A percentile compares a stretch with the other conserved stretches of the same genome.
These are phyloP conservation scores for Strix aluco DNA, from an alignment of 2,113 vertebrate species.

Conservation along the genomic window DNA sequence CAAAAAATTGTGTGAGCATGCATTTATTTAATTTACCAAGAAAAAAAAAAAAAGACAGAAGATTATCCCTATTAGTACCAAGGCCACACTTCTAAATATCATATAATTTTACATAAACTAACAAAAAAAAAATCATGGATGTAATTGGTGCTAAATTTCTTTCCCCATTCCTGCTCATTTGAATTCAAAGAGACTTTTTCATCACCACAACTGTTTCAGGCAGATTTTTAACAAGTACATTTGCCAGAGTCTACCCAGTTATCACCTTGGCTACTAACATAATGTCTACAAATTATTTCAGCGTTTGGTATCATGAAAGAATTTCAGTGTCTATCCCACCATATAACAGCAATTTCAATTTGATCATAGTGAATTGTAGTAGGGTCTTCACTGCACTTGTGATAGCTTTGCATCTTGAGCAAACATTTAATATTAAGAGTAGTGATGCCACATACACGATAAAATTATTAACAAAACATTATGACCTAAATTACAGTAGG, in stretches of 20 bases:
- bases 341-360: accelerated
- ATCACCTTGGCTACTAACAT: neutral
- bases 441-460: neutral
- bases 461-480: neutral
- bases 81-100: neutral
- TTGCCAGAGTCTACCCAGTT: neutral
- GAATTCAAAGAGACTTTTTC: neutral
- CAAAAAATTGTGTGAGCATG: neutral
- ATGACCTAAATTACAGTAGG: neutral
- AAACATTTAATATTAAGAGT: neutral
- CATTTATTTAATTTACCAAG: neutral
- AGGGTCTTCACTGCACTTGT: neutral
- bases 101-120: neutral
- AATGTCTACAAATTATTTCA: neutral
- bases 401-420: neutral
- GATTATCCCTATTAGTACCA: neutral
- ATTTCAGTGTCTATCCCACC: neutral
- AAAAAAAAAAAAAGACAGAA: neutral
- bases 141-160: neutral
- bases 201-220: neutral
- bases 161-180: neutral
- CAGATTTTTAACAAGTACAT: neutral
- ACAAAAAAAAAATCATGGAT: too few relatives aligned
- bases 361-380: neutral
- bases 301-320: neutral